These are phyloP conservation scores for Sinhomidia bicolor DNA, from an alignment of 2,888 invertebrate species.

Conservation along the genomic window DNA sequence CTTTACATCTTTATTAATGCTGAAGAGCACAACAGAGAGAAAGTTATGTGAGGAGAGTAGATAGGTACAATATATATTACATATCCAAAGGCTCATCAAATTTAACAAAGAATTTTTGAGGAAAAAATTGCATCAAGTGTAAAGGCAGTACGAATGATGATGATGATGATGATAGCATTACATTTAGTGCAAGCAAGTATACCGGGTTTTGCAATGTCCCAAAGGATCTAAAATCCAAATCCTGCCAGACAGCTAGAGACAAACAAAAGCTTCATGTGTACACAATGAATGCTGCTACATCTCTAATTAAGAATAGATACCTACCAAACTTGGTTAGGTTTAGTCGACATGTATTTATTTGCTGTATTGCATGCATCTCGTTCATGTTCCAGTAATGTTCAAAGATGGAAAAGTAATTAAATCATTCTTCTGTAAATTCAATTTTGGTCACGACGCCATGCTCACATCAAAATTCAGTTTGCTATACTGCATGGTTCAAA, in stretches of 20 bases:
- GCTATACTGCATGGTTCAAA: neutral
- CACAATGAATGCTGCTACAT: neutral
- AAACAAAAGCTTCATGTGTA: neutral
- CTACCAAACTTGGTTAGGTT: no score
- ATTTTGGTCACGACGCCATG: neutral
- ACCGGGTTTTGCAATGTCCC: neutral
- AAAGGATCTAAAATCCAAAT: neutral
- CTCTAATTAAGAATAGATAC: constrained; percentile 38
- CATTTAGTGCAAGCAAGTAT: neutral
- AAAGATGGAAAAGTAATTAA: constrained; percentile 56
- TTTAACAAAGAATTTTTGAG: neutral
- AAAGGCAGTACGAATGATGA: neutral
- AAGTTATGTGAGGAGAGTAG: constrained; percentile 2
- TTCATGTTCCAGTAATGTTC: no score
- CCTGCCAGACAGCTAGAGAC: neutral
- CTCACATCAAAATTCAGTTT: neutral
- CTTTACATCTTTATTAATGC: neutral
- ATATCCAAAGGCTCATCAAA: neutral
- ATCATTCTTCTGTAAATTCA: constrained; percentile 37
- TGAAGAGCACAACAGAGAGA: neutral
- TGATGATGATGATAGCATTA: neutral
- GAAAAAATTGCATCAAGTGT: neutral
- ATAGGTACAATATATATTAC: neutral
- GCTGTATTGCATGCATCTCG: neutral
- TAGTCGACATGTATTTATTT: neutral